A percentile compares a stretch with the other conserved stretches of the same genome.
Evolutionary conservation across 2,888 invertebrate species (phyloP).

Genomic region (Brachyptera risi): DNA sequence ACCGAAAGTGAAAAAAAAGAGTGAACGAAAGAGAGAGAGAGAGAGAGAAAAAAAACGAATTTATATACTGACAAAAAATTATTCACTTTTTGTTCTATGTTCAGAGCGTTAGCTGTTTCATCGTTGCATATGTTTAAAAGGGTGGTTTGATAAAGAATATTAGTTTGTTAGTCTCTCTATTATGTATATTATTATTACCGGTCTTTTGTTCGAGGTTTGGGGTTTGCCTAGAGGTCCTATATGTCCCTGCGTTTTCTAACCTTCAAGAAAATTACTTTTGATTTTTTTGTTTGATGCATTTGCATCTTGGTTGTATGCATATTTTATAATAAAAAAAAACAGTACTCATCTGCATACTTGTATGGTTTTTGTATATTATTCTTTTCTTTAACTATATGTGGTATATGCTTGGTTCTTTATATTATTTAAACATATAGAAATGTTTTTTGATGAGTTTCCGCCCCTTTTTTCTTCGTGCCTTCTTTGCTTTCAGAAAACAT

Average conservation of each 20-base stretch:
- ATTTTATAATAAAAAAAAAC: constrained; percentile 7
- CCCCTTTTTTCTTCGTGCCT: neutral
- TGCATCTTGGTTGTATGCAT: constrained; percentile 15
- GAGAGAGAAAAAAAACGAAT: no score
- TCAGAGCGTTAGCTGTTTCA: neutral
- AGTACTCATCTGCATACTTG: constrained; percentile 20
- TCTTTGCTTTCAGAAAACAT: constrained; percentile 6
- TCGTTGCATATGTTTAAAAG: neutral
- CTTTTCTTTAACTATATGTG: constrained; percentile 13
- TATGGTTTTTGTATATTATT: constrained; percentile 1
- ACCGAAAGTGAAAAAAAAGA: no score
- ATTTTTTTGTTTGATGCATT: constrained; percentile 2
- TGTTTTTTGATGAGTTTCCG: neutral
- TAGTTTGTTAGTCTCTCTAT: constrained; percentile 11
- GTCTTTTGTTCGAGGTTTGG: neutral
- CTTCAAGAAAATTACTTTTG: constrained; percentile 9
- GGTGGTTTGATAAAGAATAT: neutral
- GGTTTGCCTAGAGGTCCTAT: neutral
- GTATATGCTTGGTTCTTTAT: no score
- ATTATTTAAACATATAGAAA: neutral
- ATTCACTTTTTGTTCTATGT: constrained; percentile 5
- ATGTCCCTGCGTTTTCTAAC: constrained; percentile 12
- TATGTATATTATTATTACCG: neutral
- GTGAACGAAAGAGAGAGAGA: no score
- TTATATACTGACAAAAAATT: neutral